Base-by-base conservation (phyloP, 2,113 vertebrate genomes). In the Notothenia coriiceps region DNA sequence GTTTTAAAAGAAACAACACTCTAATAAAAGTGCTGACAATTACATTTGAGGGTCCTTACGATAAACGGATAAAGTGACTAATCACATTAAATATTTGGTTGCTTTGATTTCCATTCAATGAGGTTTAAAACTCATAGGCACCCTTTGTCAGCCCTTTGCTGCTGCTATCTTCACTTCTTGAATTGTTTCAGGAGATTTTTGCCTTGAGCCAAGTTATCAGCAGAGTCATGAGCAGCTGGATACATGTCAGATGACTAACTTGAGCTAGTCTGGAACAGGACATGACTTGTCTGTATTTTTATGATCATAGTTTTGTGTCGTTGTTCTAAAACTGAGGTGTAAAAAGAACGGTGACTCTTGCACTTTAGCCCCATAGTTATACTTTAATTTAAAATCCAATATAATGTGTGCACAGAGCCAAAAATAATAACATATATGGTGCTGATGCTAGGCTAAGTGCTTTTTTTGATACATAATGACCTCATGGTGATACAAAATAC, bases 161-260 rank as follows among this genome's bases (percentile, higher is more conserved):
- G 18, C 40, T 50, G n/a, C 3, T 46, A 12, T 50, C 2, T 10
- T 51, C 9, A 11, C 7, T 10, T 11, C 33, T 13, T 13, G 14
- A 4, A n/a, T 57, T 40, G 13, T 50, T 40, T 59, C 2, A 17
- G 43, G n/a, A 55, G 11, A 2, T 22, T 29, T 68, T 50, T 50
- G 50, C 43, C 56, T 35, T 46, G 13, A 49, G 60, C 13, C 4
- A 14, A 29, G n/a, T 44, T 20, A 52, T 33, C 15, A 51, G 59
- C 65, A 40, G 50, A 55, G 46, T 18, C 70, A 63, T 20, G 74
- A 83, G 35, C 46, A 14, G 51, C 2, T 64, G 13, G 10, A 63
- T 14, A 51, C 20, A 51, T 64, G 60, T 74, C 70, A 57, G 20
- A 10, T 74, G 76, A 84, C 49, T 49, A 14, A 56, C 40, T 79